Percentiles rank a stretch among this genome's conserved stretches.
Conservation (phyloP, 2,888 invertebrate species). For the Agrenia bidenticulata region DNA sequence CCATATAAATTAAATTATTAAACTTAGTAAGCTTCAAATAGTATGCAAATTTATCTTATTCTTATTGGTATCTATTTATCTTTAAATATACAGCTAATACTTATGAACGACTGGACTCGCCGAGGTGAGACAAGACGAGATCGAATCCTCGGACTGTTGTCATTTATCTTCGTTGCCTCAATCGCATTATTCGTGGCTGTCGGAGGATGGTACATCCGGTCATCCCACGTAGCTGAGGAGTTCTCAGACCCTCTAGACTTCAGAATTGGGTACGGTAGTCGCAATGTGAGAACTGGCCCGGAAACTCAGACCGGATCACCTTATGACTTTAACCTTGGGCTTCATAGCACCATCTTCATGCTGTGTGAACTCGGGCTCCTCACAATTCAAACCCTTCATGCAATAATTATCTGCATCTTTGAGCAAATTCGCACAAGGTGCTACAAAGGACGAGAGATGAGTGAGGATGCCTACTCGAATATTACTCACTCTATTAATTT, state of each 20-base stretch:
- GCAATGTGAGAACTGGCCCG: background rate
- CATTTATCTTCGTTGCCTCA: slow-evolving; percentile 45
- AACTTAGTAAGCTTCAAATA: too few species aligned
- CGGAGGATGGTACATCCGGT: slow-evolving; percentile 43
- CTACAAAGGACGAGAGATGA: slow-evolving; percentile 20
- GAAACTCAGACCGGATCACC: background rate
- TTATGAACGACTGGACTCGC: slow-evolving; percentile 46
- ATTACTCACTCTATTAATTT: slow-evolving; percentile 48
- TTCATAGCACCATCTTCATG: slow-evolving; percentile 51
- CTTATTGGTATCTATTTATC: too few species aligned
- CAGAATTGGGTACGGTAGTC: background rate
- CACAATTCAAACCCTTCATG: slow-evolving; percentile 46
- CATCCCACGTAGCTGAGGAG: slow-evolving; percentile 4
- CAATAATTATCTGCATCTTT: slow-evolving; percentile 47
- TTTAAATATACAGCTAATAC: slow-evolving; percentile 42
- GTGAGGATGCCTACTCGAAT: slow-evolving; percentile 42
- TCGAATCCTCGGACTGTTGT: slow-evolving; percentile 42
- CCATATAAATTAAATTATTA: too few species aligned
- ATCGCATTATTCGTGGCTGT: slow-evolving; percentile 42
- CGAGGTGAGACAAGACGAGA: slow-evolving; percentile 35
- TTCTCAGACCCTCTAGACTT: background rate
- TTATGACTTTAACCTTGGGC: slow-evolving; percentile 48
- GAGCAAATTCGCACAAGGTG: slow-evolving; percentile 39
- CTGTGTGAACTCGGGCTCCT: slow-evolving; percentile 47
- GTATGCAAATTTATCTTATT: too few species aligned